Conservation (phyloP, 2,113 vertebrate species). For the Protomyctophum bolini region DNA sequence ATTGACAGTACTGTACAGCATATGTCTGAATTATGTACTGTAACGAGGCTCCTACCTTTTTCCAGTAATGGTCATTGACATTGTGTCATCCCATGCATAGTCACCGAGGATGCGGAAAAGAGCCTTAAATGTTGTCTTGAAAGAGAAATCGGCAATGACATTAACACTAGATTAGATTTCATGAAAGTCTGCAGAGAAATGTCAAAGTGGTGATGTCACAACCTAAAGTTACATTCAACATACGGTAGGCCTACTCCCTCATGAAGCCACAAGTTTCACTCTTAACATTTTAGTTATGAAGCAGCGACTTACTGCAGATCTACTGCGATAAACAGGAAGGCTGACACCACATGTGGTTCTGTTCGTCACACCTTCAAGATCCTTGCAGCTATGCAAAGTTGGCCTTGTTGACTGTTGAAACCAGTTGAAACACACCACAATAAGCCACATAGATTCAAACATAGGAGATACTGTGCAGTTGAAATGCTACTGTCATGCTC, state of each 20-base stretch:
- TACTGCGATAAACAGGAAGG: conserved; percentile 69
- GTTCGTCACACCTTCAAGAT: conserved; percentile 27
- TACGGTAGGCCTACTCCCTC: too few relatives aligned
- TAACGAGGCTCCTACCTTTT: conserved; percentile 56
- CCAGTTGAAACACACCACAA: not conserved
- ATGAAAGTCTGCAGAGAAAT: not conserved
- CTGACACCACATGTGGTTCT: conserved; percentile 68
- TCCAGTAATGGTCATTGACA: conserved; percentile 59
- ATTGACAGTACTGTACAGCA: not conserved
- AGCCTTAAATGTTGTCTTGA: conserved; percentile 58
- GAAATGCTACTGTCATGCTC: too few relatives aligned
- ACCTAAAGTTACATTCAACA: too few relatives aligned
- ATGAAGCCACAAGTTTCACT: too few relatives aligned
- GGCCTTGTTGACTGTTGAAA: conserved; percentile 52
- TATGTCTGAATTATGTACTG: not conserved
- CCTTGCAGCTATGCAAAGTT: conserved; percentile 51
- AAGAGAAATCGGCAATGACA: not conserved
- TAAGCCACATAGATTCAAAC: too few relatives aligned
- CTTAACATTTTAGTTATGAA: not conserved
- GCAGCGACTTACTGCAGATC: conserved; percentile 56
- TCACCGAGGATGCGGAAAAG: conserved; percentile 44
- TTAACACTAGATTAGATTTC: not conserved
- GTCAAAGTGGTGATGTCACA: too few relatives aligned
- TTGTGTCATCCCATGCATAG: conserved; percentile 58
- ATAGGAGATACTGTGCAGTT: too few relatives aligned